Evolutionary conservation across 2,113 vertebrate genomes (phyloP).

Genomic region (Clarias gariepinus): DNA sequence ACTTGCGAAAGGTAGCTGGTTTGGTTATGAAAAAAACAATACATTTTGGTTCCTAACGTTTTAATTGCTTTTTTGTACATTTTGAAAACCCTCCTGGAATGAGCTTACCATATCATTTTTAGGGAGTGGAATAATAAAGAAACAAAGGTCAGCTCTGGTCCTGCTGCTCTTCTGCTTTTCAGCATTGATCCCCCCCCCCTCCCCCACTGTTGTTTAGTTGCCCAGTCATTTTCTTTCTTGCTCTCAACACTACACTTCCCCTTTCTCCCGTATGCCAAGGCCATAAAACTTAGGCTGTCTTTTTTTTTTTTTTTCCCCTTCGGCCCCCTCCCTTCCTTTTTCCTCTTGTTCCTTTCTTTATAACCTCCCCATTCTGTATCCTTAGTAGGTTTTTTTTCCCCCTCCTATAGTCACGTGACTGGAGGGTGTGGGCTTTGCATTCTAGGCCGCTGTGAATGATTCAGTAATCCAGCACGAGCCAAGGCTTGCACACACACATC

Average conservation of each 20-base stretch:
- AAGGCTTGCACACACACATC: neutral
- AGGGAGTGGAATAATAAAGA: conserved; percentile 7
- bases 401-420: conserved; percentile 66
- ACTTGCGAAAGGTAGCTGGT: too few relatives aligned
- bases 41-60: neutral
- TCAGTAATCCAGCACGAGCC: conserved; percentile 9
- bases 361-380: neutral
- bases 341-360: neutral
- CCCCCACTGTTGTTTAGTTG: neutral
- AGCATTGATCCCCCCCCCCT: neutral
- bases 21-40: too few relatives aligned
- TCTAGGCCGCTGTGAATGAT: conserved; percentile 53
- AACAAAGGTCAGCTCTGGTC: neutral
- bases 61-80: neutral
- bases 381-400: conserved; percentile 67
- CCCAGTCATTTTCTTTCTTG: neutral
- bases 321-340: conserved; percentile 19
- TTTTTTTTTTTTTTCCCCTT: neutral
- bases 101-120: conserved; percentile 32
- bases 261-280: neutral
- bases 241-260: neutral
- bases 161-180: neutral
- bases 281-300: neutral
- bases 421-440: conserved; percentile 74
- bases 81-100: conserved; percentile 3